Evolutionary conservation across 2,888 invertebrate genomes (phyloP), one percentile per base, ranked within the genome.

Genomic region (Phytoseiulus persimilis): DNA sequence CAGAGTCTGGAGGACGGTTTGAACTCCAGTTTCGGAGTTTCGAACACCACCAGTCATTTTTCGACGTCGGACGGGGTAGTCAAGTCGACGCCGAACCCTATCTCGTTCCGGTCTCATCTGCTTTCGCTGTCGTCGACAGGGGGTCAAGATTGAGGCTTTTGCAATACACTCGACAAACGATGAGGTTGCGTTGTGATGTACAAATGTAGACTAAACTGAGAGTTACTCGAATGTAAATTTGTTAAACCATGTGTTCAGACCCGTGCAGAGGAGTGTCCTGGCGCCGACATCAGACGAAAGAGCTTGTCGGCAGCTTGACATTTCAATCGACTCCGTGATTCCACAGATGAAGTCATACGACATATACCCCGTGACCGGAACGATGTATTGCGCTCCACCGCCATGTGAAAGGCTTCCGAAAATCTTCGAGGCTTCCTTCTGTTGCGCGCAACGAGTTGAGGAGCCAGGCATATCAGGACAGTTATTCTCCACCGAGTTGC

Each of bases 51-150:
- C 45, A 87, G 87, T 45, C 87, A 87, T 45, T 87, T 87, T 33
- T 33, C 87, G n/a, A 87, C 87, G 11, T 87, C 87, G 87, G 87
- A n/a, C 33, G 87, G 87, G 31, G 39, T 87, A 0, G 87, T 87
- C 39, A 87, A 87, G 23, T 87, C 87, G 33, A 87, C 87, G 0
- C 87, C 32, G 33, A 87, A 87, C 87, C 87, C 87, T n/a, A 87
- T 87, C 1, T 87, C 87, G 87, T 87, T 87, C n/a, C 32, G 87
- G 45, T 87, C 87, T 87, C 87, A 87, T 33, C 87, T 87, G 5
- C 87, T 87, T 0, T 87, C 87, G 31, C 87, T 87, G 23, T 87
- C 87, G 1, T 39, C 87, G 32, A 33, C 87, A 9, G 33, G 87
- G 6, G 87, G 87, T 32, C 87, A 32, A 33, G 87, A 87, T 39